A percentile compares a stretch with the other conserved stretches of the same genome.
These are phyloP conservation scores for Epistrophe grossulariae DNA, from an alignment of 2,888 invertebrate species.

Conservation along the genomic window DNA sequence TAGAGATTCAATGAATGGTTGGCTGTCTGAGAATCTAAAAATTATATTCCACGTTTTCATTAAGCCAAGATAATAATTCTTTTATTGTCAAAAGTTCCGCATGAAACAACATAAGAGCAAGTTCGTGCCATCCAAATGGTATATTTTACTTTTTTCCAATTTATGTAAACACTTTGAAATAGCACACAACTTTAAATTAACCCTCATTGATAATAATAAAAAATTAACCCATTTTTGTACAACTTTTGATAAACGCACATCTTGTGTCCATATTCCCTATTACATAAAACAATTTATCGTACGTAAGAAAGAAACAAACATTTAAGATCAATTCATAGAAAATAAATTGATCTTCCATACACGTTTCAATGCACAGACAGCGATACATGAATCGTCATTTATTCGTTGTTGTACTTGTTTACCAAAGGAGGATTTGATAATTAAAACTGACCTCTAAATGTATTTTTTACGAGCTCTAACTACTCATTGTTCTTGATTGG, in stretches of 20 bases:
- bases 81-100: no score
- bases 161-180: background rate
- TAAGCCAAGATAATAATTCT: no score
- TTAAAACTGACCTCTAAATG: slow-evolving; percentile 66
- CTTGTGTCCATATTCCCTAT: background rate
- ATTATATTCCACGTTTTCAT: no score
- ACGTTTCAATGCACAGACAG: background rate
- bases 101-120: no score
- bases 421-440: slow-evolving; percentile 41
- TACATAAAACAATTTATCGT: slow-evolving; percentile 17
- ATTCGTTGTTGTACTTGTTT: slow-evolving; percentile 5
- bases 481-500: slow-evolving; percentile 63
- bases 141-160: background rate
- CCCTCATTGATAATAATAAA: background rate
- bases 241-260: slow-evolving; percentile 18
- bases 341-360: slow-evolving; percentile 54
- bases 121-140: no score
- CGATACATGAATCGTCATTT: slow-evolving; percentile 28
- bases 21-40: no score
- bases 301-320: slow-evolving; percentile 21
- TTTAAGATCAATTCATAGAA: slow-evolving; percentile 51
- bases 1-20: no score
- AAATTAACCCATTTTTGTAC: background rate
- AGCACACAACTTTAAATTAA: background rate
- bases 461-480: slow-evolving; percentile 56